Conservation (phyloP, 2,113 vertebrate species). For the Myxocyprinus asiaticus region DNA sequence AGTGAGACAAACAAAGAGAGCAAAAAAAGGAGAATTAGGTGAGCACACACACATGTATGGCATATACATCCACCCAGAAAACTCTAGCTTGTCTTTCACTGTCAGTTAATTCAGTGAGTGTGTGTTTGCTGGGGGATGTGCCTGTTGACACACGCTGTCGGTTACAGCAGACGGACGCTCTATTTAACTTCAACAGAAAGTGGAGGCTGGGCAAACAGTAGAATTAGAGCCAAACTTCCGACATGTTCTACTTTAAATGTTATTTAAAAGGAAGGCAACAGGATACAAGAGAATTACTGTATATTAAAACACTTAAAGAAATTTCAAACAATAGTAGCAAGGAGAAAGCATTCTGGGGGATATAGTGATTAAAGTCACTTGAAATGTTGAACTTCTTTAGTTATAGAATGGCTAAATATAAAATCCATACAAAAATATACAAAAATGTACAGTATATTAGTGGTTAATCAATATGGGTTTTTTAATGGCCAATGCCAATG, state of each 20-base stretch:
- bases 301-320: not conserved
- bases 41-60: slow-evolving; percentile 42
- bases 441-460: too few species aligned
- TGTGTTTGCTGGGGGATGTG: slow-evolving; percentile 17
- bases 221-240: not conserved
- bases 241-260: not conserved
- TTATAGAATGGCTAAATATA: not conserved
- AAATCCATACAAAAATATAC: not conserved
- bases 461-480: too few species aligned
- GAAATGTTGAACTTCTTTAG: not conserved
- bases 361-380: not conserved
- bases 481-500: too few species aligned
- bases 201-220: slow-evolving; percentile 40
- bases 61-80: slow-evolving; percentile 14
- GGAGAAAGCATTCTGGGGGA: not conserved
- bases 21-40: slow-evolving; percentile 41
- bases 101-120: slow-evolving; percentile 47
- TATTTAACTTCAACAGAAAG: slow-evolving; percentile 44
- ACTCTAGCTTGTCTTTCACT: slow-evolving; percentile 49
- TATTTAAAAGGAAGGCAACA: not conserved
- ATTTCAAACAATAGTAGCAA: not conserved
- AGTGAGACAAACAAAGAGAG: slow-evolving; percentile 34
- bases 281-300: not conserved
- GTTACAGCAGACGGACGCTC: slow-evolving; percentile 16
- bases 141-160: slow-evolving; percentile 50